Conservation (phyloP, 2,888 invertebrate genomes). For the Megalurothrips usitatus region DNA sequence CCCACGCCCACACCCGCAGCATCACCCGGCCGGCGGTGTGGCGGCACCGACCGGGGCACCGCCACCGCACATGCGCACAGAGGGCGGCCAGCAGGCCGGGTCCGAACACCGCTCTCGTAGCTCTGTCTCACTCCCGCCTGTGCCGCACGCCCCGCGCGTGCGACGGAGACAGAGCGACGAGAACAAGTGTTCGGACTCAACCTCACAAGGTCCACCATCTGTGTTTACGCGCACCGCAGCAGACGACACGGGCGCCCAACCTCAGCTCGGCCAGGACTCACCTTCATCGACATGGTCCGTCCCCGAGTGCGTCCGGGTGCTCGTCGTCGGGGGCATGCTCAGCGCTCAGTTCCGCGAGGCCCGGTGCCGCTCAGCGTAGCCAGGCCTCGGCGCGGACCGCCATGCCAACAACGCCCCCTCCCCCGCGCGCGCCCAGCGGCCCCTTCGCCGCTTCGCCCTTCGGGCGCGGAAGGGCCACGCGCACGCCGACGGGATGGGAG, state of each 20-base stretch:
- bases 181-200: no score
- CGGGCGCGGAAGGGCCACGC: no score
- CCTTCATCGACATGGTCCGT: slow-evolving; percentile 16
- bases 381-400: background rate
- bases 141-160: no score
- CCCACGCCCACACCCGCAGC: no score
- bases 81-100: background rate
- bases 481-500: no score
- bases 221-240: background rate
- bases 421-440: background rate
- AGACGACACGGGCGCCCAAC: slow-evolving; percentile 14
- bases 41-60: background rate
- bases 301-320: background rate
- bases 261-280: background rate
- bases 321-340: background rate
- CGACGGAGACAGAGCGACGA: no score
- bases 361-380: background rate
- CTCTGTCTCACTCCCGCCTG: no score
- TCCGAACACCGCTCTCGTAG: no score
- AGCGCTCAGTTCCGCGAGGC: no score
- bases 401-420: no score
- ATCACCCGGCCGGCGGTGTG: background rate
- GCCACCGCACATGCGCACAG: background rate
- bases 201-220: background rate
- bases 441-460: background rate